Conservation (phyloP, 64 coral and sea anemone genomes). For the Montipora efflorescens region DNA sequence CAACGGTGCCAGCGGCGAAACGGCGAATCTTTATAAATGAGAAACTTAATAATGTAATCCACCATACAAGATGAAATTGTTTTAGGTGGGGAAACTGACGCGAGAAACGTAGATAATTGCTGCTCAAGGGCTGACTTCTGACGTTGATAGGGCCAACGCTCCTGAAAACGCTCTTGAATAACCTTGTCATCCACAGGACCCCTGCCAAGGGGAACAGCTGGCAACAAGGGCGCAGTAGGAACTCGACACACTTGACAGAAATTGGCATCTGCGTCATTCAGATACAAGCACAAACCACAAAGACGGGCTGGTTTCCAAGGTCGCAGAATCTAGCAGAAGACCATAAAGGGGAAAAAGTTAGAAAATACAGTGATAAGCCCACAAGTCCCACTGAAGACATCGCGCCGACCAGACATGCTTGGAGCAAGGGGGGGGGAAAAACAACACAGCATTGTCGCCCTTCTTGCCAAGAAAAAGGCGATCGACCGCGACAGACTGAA, state of each 20-base stretch:
- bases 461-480: slow-evolving; percentile 15
- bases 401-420: background rate
- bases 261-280: slow-evolving; percentile 25
- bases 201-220: background rate
- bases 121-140: no score
- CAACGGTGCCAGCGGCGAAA: no score
- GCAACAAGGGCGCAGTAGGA: background rate
- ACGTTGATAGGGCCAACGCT: slow-evolving; percentile 7
- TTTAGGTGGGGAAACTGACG: no score
- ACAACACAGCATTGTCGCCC: background rate
- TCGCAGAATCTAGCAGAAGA: background rate
- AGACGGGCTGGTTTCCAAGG: slow-evolving; percentile 28
- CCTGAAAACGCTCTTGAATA: slow-evolving; percentile 9
- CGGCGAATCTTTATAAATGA: no score
- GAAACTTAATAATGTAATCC: no score
- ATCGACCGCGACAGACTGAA: slow-evolving; percentile 33
- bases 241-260: slow-evolving; percentile 52
- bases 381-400: slow-evolving; percentile 32
- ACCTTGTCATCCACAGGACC: background rate
- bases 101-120: no score
- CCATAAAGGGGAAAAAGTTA: background rate
- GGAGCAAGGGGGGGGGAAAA: background rate
- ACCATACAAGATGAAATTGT: no score
- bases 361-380: slow-evolving; percentile 26
- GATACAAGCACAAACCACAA: slow-evolving; percentile 14